A percentile compares a stretch with the other conserved stretches of the same genome.
phyloP scores from a whole-genome alignment of 1,140 invertebrate genomes.

The Anoplophora glabripennis region DNA sequence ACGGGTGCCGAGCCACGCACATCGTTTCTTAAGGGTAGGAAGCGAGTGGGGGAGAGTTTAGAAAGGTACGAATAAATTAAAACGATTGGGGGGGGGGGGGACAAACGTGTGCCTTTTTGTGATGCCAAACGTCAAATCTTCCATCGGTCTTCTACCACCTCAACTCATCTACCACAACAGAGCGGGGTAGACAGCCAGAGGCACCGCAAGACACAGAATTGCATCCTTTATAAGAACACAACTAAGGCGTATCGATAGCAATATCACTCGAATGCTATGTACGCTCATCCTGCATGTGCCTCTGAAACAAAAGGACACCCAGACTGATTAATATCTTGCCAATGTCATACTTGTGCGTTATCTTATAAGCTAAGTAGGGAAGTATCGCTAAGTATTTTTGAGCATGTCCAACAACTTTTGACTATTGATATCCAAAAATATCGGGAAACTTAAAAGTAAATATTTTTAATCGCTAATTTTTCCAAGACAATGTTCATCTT shows the following conservation, averaged over 20 bases:
- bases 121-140: slow-evolving; percentile 21
- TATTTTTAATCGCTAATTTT: too few species aligned
- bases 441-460: too few species aligned
- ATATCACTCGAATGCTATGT: slow-evolving; percentile 35
- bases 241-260: slow-evolving; percentile 47
- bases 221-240: slow-evolving; percentile 48
- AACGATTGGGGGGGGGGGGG: neutral
- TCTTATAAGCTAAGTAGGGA: too few species aligned
- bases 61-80: slow-evolving; percentile 2
- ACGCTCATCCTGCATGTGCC: slow-evolving; percentile 68
- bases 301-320: slow-evolving; percentile 68
- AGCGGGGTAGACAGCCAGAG: slow-evolving; percentile 44
- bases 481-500: too few species aligned
- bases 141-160: slow-evolving; percentile 46
- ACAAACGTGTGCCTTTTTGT: slow-evolving; percentile 40
- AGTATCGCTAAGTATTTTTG: too few species aligned
- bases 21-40: slow-evolving; percentile 1
- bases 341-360: neutral
- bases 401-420: too few species aligned
- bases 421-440: too few species aligned
- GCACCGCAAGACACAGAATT: slow-evolving; percentile 50
- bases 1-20: slow-evolving; percentile 7
- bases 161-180: slow-evolving; percentile 14
- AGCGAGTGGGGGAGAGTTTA: slow-evolving; percentile 1
- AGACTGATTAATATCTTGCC: slow-evolving; percentile 56